Percentiles rank a stretch among this genome's conserved stretches.
phyloP scores from a whole-genome alignment of 2,113 vertebrate genomes.

The Plectropomus leopardus region DNA sequence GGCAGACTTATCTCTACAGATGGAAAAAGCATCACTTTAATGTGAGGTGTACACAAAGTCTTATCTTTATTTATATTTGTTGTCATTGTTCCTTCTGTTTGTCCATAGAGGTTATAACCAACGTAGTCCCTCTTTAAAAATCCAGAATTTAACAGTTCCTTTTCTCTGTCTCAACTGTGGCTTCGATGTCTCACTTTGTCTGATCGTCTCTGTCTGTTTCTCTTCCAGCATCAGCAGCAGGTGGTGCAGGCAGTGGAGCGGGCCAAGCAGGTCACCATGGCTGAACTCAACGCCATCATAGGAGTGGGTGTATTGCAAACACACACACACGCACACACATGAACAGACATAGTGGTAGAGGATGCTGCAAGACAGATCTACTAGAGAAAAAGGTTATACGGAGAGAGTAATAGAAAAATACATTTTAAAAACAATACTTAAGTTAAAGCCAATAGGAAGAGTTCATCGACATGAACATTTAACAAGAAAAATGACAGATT shows the following conservation, averaged over 20 bases:
- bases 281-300: slow-evolving; percentile 83
- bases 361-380: background rate
- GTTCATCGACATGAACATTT: background rate
- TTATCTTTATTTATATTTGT: background rate
- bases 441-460: background rate
- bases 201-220: background rate
- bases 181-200: background rate
- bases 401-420: background rate
- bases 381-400: background rate
- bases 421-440: background rate
- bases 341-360: slow-evolving; percentile 5
- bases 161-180: background rate
- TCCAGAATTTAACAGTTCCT: background rate
- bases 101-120: background rate
- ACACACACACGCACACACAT: slow-evolving; percentile 31
- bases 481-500: background rate
- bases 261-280: slow-evolving; percentile 84
- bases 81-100: slow-evolving; percentile 3
- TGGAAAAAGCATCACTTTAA: background rate
- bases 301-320: slow-evolving; percentile 72
- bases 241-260: slow-evolving; percentile 83
- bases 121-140: background rate
- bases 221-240: slow-evolving; percentile 82
- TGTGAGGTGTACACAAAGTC: background rate
- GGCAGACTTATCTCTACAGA: background rate